phyloP scores from a whole-genome alignment of 1,140 invertebrate species.

The Heliconius himera region DNA sequence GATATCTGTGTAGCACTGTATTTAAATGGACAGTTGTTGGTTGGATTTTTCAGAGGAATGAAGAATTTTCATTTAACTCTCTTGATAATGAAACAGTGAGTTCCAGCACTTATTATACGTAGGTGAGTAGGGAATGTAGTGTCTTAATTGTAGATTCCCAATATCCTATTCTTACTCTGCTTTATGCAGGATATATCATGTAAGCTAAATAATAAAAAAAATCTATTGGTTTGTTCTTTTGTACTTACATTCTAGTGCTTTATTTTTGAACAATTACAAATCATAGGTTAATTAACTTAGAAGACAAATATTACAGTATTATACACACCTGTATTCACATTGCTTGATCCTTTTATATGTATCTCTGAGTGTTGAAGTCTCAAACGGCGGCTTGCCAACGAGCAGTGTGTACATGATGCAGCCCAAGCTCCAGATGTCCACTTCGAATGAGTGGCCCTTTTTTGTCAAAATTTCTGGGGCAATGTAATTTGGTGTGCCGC shows the following conservation, averaged over 20 bases:
- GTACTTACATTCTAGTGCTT: background rate
- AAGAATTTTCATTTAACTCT: background rate
- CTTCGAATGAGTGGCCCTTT: slow-evolving; percentile 97
- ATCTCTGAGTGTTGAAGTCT: slow-evolving; percentile 93
- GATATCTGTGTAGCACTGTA: too few relatives aligned
- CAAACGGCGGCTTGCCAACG: slow-evolving; percentile 97
- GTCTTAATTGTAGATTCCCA: too few relatives aligned
- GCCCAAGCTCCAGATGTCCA: slow-evolving; percentile 98
- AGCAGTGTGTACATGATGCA: slow-evolving; percentile 98
- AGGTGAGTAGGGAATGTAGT: too few relatives aligned
- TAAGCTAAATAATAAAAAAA: too few relatives aligned
- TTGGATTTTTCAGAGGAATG: too few relatives aligned
- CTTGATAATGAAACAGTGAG: too few relatives aligned
- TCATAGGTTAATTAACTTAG: background rate
- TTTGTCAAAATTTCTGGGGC: slow-evolving; percentile 97
- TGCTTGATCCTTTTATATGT: slow-evolving; percentile 96
- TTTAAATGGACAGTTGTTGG: too few relatives aligned
- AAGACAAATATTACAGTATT: background rate
- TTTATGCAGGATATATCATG: too few relatives aligned
- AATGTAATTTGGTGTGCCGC: slow-evolving; percentile 99
- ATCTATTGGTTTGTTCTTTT: too few relatives aligned
- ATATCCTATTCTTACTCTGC: too few relatives aligned
- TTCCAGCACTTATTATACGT: too few relatives aligned
- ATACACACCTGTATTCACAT: slow-evolving; percentile 90
- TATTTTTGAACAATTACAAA: background rate